Base-by-base conservation (phyloP, 2,113 vertebrate genomes). In the Ammodytes dubius region DNA sequence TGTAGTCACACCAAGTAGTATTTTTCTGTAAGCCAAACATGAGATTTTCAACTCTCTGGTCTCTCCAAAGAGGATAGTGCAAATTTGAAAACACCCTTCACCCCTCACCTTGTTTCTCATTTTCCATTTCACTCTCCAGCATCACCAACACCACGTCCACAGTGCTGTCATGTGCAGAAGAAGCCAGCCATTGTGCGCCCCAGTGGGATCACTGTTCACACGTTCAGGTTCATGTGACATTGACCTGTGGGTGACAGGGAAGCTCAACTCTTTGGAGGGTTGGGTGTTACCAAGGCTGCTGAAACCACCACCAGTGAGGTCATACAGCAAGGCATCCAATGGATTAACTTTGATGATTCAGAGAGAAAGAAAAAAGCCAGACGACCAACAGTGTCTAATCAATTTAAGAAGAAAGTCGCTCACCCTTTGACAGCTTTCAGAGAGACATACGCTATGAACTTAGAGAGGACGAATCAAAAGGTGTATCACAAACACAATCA, bases 151-250 rank as follows among this genome's bases (percentile, higher is more conserved):
- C 57, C n/a, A 11, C 47, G 65, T 57, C 64, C 59, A 68, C 66
- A n/a, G 52, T 45, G 39, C 79, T 73, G 61, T n/a, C 4, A 43
- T 71, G 40, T 13, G 35, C 27, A 46, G 78, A 39, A 52, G 67
- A 68, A 42, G 67, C 65, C 65, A 14, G 56, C 75, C 64, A 59
- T 63, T 76, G 76, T 79, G 47, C 10, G 42, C 58, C 72, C 82
- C 50, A 2, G 13, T 72, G 85, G 83, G 83, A 85, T 69, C 67
- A 64, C 80, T 87, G 88, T 92, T 93, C 81, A 80, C 91, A 91
- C 88, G 82, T 90, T 89, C 71, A 66, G 80, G 91, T 80, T 89
- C 64, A 78, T 65, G 74, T 86, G 84, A 83, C 77, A 78, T n/a
- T 89, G 87, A 86, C 90, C 86, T 78, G 61, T 57, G 46, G 85